Base-by-base conservation (phyloP, 2,888 invertebrate genomes). In the Dasypogon diadema region DNA sequence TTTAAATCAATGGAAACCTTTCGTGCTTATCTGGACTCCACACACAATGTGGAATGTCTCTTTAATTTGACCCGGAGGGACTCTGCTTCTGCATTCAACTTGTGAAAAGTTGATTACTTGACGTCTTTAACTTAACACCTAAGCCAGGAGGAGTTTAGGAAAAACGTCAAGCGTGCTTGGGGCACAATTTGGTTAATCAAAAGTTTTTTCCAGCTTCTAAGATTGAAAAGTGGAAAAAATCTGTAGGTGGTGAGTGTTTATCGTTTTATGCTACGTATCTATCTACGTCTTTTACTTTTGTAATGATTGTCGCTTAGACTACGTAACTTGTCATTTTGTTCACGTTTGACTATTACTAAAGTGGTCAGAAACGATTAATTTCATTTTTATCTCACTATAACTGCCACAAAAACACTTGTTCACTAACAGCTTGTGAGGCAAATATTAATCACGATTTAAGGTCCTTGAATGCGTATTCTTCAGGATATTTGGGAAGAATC, bases 171-270 rank as follows among this genome's bases (percentile, higher is more conserved):
- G 24, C 65, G 65, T 65, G 65, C 46, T 46, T 24, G 16, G n/a
- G 16, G 16, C 24, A 48, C 42, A 65, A 65, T 65, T 65, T 65
- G 65, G 65, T 65, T 65, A 65, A 65, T 65, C 42, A 37, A 65
- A 65, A 46, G 18, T 65, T 65, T 46, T 6, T 16, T 14, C 2
- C 34, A 21, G 46, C n/a, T 42, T 65, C 2, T 30, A 30, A 6
- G 18, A 42, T 37, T 22, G 24, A 65, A 65, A 65, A 42, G n/a
- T 6, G 3, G 8, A 42, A 42, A 42, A 1, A 12, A 42, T 12
- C 8, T 12, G 42, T 3, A 42, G n/a, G n/a, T 3, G 12, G 42
- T 30, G 10, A 30, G 42, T 42, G n/a, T 42, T 42, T 42, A 42
- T 42, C 2, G 30, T 3, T 30, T 30, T 8, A 30, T 30, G 30